These are phyloP conservation scores for Chorisops tibialis DNA, from an alignment of 2,888 invertebrate species.

Conservation along the genomic window DNA sequence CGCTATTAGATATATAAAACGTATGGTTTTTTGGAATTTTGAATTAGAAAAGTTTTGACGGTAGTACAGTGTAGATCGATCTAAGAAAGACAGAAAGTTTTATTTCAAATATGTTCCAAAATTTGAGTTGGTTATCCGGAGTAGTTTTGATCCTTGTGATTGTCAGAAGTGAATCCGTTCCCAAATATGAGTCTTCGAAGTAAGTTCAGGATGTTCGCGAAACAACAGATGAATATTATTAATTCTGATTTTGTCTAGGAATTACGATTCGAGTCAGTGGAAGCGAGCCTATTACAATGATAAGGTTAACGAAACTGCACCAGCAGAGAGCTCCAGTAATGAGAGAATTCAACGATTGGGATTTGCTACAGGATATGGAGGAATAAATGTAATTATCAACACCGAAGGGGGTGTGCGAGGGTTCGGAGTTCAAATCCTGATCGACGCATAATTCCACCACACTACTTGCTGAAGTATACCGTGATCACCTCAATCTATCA, in stretches of 20 bases:
- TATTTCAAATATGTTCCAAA: not conserved
- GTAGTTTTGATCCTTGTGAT: not conserved
- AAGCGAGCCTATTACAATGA: conserved; percentile 44
- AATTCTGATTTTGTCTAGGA: not conserved
- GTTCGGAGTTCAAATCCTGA: too few relatives aligned
- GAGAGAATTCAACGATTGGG: conserved; percentile 49
- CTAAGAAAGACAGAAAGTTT: not conserved
- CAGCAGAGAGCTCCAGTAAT: conserved; percentile 41
- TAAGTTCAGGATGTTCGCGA: not conserved
- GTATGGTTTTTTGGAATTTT: not conserved
- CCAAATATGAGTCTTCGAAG: conserved; percentile 22
- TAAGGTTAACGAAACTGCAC: conserved; percentile 37
- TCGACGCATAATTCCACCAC: too few relatives aligned
- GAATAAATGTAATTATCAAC: conserved; percentile 32
- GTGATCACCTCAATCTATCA: too few relatives aligned
- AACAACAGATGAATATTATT: not conserved
- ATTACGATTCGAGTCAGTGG: conserved; percentile 41
- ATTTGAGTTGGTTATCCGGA: not conserved
- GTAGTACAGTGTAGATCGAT: not conserved
- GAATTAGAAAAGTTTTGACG: not conserved
- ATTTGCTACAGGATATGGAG: conserved; percentile 50
- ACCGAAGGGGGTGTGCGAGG: too few relatives aligned
- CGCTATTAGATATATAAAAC: conserved; percentile 8
- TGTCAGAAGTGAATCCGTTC: conserved; percentile 1
- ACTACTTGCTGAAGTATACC: too few relatives aligned